Evolutionary conservation across 2,113 vertebrate genomes (phyloP), one percentile per base, ranked within the genome.

Genomic region (Danio rerio): DNA sequence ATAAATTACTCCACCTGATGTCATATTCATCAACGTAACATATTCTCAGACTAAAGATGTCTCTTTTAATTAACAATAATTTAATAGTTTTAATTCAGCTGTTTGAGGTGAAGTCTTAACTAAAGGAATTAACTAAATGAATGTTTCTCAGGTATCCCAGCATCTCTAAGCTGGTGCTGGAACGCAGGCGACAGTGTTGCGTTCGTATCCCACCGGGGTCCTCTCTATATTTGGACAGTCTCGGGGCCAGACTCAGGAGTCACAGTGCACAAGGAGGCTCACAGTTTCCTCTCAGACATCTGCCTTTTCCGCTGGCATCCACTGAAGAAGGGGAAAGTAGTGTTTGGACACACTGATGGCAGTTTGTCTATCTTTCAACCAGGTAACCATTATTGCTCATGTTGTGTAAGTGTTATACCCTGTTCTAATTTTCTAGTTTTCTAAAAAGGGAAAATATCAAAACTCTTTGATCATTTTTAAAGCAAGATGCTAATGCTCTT

Each of bases 341-440:
- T 93, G 12, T 99, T 99, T 83, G 98, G 98, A 43, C 98, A 99
- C 89, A 95, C 94, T 1, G 98, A 99, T 80, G 98, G 98, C 52
- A 99, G 97, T 87, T 90, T 99, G 6, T 99, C 97, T 8, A 85
- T 99, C 87, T 98, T 99, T 86, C 98, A 98, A 73, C 95, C 97
- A 91, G 97, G 98, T 99, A 92, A 21, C 1, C 56, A 31, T 31
- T 31, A 31, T 31, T 31, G 31, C 31, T 31, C 31, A 31, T 31
- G 31, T 31, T 31, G 31, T 31, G 31, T 31, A 31, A 31, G 31
- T 31, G 31, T 31, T 2, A 31, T 31, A 31, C 1, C 31, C 31
- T 31, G 31, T 31, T 31, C 31, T 31, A 31, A 31, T 31, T 31
- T 31, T 31, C 31, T 31, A 31, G 31, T 31, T 31, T 31, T 31